A percentile compares a stretch with the other conserved stretches of the same genome.
Conservation (phyloP, 2,888 invertebrate species). For the Sesia bembeciformis region DNA sequence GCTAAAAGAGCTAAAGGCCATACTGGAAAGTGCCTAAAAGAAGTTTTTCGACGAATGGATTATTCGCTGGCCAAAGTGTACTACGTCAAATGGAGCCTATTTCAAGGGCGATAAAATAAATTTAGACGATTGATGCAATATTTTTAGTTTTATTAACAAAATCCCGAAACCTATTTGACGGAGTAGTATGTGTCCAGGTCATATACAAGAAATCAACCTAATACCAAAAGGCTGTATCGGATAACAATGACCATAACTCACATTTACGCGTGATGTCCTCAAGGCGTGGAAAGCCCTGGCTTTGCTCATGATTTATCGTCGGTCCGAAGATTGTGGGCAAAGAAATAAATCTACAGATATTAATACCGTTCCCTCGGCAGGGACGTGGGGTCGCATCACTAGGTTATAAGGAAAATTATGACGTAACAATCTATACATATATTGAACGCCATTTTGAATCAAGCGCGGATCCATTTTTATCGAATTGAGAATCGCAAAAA, state of each 20-base stretch:
- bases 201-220: neutral
- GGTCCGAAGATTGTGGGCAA: constrained; percentile 41
- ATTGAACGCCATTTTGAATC: constrained; percentile 1
- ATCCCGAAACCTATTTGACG: no score
- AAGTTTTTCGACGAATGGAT: no score
- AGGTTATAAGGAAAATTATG: constrained; percentile 17
- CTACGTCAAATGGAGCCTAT: no score
- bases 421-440: constrained; percentile 6
- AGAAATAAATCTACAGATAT: constrained; percentile 47
- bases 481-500: neutral
- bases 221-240: constrained; percentile 23
- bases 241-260: constrained; percentile 50
- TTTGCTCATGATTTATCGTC: constrained; percentile 36
- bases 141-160: no score
- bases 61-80: no score
- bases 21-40: no score
- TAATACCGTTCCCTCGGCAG: constrained; percentile 22
- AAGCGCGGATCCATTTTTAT: neutral
- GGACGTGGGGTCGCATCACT: constrained; percentile 11
- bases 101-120: no score
- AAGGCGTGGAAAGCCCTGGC: constrained; percentile 12
- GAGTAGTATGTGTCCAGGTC: no score
- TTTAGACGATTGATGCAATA: no score
- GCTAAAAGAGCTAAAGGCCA: no score
- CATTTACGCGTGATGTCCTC: constrained; percentile 38